A percentile compares a stretch with the other conserved stretches of the same genome.
These are phyloP conservation scores for Psilopogon haemacephalus DNA, from an alignment of 2,113 vertebrate species.

Conservation along the genomic window DNA sequence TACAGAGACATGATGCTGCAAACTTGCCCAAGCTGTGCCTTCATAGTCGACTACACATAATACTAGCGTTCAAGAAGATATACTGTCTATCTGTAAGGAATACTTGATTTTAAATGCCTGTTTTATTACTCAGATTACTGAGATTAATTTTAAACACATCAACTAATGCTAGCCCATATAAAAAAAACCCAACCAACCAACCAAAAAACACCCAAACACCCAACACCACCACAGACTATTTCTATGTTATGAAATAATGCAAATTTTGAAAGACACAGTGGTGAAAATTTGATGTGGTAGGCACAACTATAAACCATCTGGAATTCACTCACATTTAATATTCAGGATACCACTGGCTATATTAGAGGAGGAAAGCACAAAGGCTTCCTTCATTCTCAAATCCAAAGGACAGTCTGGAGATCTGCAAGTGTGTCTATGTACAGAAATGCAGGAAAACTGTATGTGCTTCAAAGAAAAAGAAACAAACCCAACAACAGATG, in stretches of 20 bases:
- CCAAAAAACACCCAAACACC: no score
- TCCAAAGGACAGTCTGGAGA: neutral
- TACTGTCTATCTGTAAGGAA: neutral
- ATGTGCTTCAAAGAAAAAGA: neutral
- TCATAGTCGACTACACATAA: neutral
- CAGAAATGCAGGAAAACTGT: neutral
- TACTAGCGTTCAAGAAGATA: neutral
- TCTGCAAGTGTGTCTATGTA: neutral
- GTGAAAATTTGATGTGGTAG: neutral
- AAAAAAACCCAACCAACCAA: accelerated
- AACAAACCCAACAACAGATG: neutral
- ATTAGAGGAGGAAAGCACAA: neutral
- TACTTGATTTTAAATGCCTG: neutral
- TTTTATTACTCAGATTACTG: neutral
- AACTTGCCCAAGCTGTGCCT: accelerated
- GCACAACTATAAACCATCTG: neutral
- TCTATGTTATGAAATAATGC: neutral
- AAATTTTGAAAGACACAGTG: neutral
- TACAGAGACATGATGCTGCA: neutral
- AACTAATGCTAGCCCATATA: neutral
- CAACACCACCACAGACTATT: neutral
- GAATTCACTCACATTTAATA: neutral
- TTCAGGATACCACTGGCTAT: neutral
- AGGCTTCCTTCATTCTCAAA: neutral
- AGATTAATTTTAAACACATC: neutral